Percentiles rank a stretch among this genome's conserved stretches.
phyloP scores from a whole-genome alignment of 2,888 invertebrate species.

The Oxycera nigricornis region DNA sequence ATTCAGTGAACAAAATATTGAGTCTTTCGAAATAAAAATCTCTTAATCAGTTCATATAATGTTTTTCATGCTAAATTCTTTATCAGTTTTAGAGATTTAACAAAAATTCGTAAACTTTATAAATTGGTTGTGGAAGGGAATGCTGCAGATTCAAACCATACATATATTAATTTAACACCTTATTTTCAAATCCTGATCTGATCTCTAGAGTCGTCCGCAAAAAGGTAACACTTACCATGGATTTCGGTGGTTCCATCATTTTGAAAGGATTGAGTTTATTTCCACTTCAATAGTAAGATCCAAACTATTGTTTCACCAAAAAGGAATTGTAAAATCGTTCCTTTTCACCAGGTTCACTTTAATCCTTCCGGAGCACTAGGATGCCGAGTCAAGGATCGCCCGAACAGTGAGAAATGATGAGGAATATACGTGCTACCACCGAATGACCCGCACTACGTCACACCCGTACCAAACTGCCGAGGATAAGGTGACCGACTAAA shows the following conservation, averaged over 20 bases:
- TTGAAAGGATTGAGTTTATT: conserved; percentile 2
- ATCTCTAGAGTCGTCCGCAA: too few relatives aligned
- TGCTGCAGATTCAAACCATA: too few relatives aligned
- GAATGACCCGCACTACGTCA: conserved; percentile 26
- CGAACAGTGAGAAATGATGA: background rate
- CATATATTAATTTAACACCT: too few relatives aligned
- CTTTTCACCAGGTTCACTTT: background rate
- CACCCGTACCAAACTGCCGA: background rate
- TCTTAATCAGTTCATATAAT: too few relatives aligned
- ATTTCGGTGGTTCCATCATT: conserved; percentile 11
- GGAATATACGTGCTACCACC: background rate
- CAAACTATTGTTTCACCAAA: background rate
- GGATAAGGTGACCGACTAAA: conserved; percentile 29
- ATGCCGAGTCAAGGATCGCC: background rate
- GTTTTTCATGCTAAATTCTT: too few relatives aligned
- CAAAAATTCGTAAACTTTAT: too few relatives aligned
- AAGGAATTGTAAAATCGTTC: background rate
- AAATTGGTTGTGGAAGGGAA: too few relatives aligned
- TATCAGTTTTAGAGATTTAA: too few relatives aligned
- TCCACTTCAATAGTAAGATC: conserved; percentile 5
- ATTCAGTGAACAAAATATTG: too few relatives aligned
- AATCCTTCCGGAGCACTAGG: background rate
- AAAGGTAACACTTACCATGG: conserved; percentile 3
- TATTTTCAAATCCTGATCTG: too few relatives aligned
- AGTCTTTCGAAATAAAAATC: too few relatives aligned